Evolutionary conservation across 2,113 vertebrate genomes (phyloP), one percentile per base, ranked within the genome.

Genomic region (Alectura lathami): DNA sequence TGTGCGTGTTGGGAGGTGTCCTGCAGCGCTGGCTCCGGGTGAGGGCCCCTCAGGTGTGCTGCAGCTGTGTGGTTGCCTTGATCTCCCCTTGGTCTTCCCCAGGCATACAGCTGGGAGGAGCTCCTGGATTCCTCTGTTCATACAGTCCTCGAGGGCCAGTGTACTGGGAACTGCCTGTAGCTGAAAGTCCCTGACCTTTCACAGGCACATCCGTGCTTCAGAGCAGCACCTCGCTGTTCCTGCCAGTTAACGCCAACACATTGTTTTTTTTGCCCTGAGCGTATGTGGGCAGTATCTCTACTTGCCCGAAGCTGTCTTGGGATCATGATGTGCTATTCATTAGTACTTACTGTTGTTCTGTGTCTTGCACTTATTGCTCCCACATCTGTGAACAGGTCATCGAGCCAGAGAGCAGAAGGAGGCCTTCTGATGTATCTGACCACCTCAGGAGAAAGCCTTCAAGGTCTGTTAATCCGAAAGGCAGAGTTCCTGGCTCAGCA

Each of bases 391-490:
- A 50, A 17, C n/a, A 45, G 43, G 57, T 36, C 43, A 62, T 38
- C 27, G 14, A 24, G 8, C 13, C 47, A 66, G 62, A 26, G 64
- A 54, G 62, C 70, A 93, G 70, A 86, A 89, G 82, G 85, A 68
- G 29, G 40, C 38, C 47, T 63, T 70, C 40, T 68, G 48, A 56
- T 50, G 40, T 68, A 30, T 48, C 62, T 89, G 93, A 67, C 17
- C 21, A 0, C 3, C 27, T n/a, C n/a, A 93, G 59, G 88, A 88
- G 94, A 85, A 89, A 79, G 42, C 72, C n/a, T 89, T 89, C 93
- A 89, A 91, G 79, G 83, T 94, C 85, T 96, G 70, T 64, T 94
- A 89, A 76, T 89, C 53, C 75, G 86, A 38, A 96, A 94, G 93
- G 83, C 91, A 86, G 91, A 62, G 88, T 77, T 88, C 86, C 67